Base-by-base conservation (phyloP, 2,797 vertebrate genomes). In the Luscinia megarhynchos region DNA sequence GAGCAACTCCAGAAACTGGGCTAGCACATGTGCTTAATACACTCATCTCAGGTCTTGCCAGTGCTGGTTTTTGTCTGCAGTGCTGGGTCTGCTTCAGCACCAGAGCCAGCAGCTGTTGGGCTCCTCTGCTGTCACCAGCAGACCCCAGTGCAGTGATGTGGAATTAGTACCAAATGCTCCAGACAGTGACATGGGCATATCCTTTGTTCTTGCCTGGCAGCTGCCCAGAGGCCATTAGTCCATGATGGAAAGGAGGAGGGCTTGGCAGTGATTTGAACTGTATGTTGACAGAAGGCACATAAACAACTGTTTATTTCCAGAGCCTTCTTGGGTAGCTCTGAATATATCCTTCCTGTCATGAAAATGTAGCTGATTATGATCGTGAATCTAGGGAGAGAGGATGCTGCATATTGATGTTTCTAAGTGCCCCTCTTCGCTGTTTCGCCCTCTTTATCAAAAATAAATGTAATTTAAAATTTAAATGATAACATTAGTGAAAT, bases 141-240 rank as follows among this genome's bases (percentile, higher is more conserved):
- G 84, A 62, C 84, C 93, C 89, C 76, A 93, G 64, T 75, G 84
- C 84, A 90, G 78, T 85, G 92, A 92, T 54, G 91, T 93, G 91
- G 77, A 96, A 87, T 94, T 63, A 6, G 84, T 54, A 55, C 16
- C 43, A 94, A 94, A 89, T 73, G 77, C 91, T 78, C 95, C 93
- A 88, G 94, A 81, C 45, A 59, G 57, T 90, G 94, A 94, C 96
- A 92, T 15, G 53, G 76, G 48, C 81, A 69, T 40, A 54, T 88
- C 83, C 79, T 94, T 94, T 89, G 20, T 74, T 94, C 91, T 89
- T 91, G 85, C 58, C 43, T 63, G 93, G 94, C 96, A 96, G 84
- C 93, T 97, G 95, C 90, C 95, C 95, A 95, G 85, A 94, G 94
- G 92, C 94, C 93, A 62, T 78, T 92, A 93, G 87, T 93, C 90